phyloP scores from a whole-genome alignment of 2,113 vertebrate genomes.

The Hydrochoerus hydrochaeris region DNA sequence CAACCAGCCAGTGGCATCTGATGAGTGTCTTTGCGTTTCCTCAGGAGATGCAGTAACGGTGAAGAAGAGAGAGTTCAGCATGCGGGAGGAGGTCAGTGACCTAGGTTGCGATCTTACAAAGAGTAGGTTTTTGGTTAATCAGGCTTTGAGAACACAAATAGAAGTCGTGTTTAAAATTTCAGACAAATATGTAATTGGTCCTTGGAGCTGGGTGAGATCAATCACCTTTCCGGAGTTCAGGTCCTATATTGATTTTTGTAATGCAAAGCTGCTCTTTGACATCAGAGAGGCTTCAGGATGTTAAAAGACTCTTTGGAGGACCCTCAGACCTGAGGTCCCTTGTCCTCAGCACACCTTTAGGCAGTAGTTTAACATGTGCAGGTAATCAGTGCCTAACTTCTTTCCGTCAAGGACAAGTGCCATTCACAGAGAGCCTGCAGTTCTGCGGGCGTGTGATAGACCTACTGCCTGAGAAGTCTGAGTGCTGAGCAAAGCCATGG shows the following conservation, averaged over 20 bases:
- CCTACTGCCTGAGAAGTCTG: not conserved
- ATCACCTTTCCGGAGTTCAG: not conserved
- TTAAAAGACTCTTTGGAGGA: constrained; percentile 21
- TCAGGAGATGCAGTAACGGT: not conserved
- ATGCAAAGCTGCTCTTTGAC: not conserved
- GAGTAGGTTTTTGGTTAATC: not conserved
- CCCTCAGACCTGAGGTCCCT: not conserved
- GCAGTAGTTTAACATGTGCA: not conserved
- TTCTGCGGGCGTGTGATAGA: not conserved
- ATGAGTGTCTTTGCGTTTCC: not conserved
- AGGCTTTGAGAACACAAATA: not conserved
- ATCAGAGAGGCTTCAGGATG: not conserved
- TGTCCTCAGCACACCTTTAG: not conserved
- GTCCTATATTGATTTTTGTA: constrained; percentile 5
- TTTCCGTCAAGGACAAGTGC: not conserved
- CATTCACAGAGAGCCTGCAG: not conserved
- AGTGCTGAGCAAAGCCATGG: not conserved
- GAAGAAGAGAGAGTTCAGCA: not conserved
- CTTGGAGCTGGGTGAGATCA: not conserved
- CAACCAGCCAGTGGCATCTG: not conserved
- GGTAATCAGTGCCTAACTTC: not conserved
- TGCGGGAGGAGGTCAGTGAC: not conserved
- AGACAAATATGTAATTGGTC: not conserved
- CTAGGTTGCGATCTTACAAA: not conserved
- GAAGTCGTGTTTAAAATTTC: constrained; percentile 24